Evolutionary conservation across 2,888 invertebrate genomes (phyloP), one percentile per base, ranked within the genome.

Genomic region (Pelosia muscerda): DNA sequence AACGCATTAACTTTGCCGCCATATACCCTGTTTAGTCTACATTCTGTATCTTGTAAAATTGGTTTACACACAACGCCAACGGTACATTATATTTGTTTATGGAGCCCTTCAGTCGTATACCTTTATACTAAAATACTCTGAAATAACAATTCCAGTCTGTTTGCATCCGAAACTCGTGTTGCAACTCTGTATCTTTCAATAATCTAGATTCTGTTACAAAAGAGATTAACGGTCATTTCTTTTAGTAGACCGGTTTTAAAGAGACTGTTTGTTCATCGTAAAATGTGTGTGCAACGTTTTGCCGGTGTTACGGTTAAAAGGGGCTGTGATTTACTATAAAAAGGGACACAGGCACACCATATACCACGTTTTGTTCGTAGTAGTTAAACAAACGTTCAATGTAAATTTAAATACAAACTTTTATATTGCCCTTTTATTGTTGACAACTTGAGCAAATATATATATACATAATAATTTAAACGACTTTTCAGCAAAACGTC

Each of bases 11-110:
- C 84, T 84, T 80, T 79, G 84, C 83, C 84, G 79, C 85, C 82
- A 38, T 69, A 65, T 69, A 25, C 65, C 84, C 85, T 91, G 92
- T 92, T 92, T 91, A 92, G 91, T 92, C 90, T 92, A 84, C 87
- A 74, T 81, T 83, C 76, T 83, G 84, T 84, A 86, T 88, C 86
- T 87, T 85, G 84, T 78, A 78, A 81, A 86, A 84, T 88, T 85
- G 86, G 84, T 89, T 87, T 78, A 74, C 62, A 73, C 69, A 71
- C 68, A 85, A 84, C 82, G 84, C 83, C 81, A 84, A 83, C 75
- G 77, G 81, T 79, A 78, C 81, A 83, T 80, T 84, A 82, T 71
- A 61, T 88, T 86, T 89, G 86, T 90, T 92, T 88, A 86, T 80
- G 71, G 74, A 79, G 77, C 85, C 87, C 88, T 89, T 88, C 84